These are phyloP conservation scores for Rutpela maculata DNA, from an alignment of 2,888 invertebrate species.

Conservation along the genomic window DNA sequence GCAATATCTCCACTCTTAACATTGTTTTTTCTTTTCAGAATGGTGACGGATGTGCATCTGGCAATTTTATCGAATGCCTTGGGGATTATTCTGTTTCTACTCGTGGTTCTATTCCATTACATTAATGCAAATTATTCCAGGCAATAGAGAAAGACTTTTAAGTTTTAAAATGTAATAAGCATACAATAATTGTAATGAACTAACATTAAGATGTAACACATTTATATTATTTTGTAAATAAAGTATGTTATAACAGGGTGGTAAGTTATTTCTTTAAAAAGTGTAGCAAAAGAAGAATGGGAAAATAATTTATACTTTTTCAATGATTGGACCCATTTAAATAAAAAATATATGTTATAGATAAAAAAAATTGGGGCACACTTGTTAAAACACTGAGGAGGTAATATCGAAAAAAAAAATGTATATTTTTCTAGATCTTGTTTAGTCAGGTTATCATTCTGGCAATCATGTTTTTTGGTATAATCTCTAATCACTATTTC, in stretches of 20 bases:
- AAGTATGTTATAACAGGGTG: background rate
- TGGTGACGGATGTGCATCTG: conserved; percentile 98
- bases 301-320: no score
- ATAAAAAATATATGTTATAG: no score
- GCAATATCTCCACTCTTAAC: no score
- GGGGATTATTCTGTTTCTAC: conserved; percentile 92
- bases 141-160: conserved; percentile 20
- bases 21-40: conserved; percentile 70
- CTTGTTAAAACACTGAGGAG: no score
- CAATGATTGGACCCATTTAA: no score
- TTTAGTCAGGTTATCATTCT: no score
- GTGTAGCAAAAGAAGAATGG: no score
- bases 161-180: background rate
- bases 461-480: no score
- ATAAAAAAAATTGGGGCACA: no score
- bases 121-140: conserved; percentile 89
- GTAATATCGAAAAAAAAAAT: no score
- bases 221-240: conserved; percentile 14
- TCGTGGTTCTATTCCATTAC: conserved; percentile 98
- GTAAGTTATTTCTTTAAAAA: background rate
- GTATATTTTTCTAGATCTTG: no score
- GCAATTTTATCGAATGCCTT: conserved; percentile 97
- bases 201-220: background rate
- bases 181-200: conserved; percentile 5
- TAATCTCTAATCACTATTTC: no score